A percentile compares a stretch with the other conserved stretches of the same genome.
These are phyloP conservation scores for Neuroscelio doddi DNA, from an alignment of 2,888 invertebrate genomes.

Conservation along the genomic window DNA sequence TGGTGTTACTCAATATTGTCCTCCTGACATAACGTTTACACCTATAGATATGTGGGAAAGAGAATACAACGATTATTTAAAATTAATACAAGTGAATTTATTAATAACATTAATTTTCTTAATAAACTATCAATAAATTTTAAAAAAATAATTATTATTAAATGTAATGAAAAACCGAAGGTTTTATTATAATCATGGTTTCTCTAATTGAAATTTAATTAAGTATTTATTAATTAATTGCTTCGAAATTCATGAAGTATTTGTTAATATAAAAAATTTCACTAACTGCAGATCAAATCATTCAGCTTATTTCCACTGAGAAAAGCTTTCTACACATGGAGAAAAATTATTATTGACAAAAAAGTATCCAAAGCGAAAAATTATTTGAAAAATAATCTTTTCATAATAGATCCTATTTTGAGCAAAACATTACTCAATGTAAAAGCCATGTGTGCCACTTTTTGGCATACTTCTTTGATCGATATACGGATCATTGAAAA, in stretches of 20 bases:
- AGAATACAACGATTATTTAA: conserved; percentile 85
- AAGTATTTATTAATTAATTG: no score
- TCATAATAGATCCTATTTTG: conserved; percentile 82
- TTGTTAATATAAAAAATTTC: no score
- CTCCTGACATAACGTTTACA: conserved; percentile 85
- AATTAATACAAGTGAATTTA: conserved; percentile 79
- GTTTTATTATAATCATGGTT: neutral
- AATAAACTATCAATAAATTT: no score
- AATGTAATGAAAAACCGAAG: no score
- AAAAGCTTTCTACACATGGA: conserved; percentile 89
- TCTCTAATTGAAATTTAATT: no score
- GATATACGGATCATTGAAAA: conserved; percentile 74
- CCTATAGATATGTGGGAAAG: conserved; percentile 85
- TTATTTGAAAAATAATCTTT: conserved; percentile 79
- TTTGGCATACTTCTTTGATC: conserved; percentile 77
- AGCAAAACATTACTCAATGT: conserved; percentile 82
- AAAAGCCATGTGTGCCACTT: conserved; percentile 79
- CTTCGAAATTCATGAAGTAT: no score
- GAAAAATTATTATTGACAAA: conserved; percentile 80
- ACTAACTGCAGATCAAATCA: conserved; percentile 20
- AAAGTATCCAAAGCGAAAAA: conserved; percentile 78
- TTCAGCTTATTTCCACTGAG: conserved; percentile 68
- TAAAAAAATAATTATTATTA: no score
- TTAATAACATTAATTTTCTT: no score
- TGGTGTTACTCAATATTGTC: conserved; percentile 85